phyloP scores from a whole-genome alignment of 2,113 vertebrate genomes.

The Nestor notabilis region DNA sequence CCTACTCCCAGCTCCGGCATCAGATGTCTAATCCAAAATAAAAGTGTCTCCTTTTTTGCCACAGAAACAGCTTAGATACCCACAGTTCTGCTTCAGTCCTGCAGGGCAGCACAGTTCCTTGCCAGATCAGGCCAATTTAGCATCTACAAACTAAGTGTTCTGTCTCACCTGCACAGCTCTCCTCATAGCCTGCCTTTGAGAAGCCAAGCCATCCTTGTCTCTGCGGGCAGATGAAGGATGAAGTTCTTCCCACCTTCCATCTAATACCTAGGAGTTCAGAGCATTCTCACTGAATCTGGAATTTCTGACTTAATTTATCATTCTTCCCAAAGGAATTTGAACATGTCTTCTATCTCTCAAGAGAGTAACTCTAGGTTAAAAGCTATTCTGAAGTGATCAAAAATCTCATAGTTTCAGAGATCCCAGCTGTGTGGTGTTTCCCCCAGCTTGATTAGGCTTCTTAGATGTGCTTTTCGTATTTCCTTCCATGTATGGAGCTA shows the following conservation, averaged over 20 bases:
- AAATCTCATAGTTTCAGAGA: neutral
- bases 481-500: neutral
- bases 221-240: neutral
- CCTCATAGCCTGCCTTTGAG: neutral
- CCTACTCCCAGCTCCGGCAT: neutral
- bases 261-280: neutral
- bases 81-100: neutral
- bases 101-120: neutral
- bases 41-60: neutral
- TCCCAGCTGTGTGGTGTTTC: neutral
- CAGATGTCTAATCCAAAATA: neutral
- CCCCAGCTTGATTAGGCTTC: neutral
- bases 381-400: neutral
- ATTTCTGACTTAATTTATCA: neutral
- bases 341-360: neutral
- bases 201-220: neutral
- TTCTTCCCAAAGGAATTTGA: neutral
- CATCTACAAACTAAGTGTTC: neutral
- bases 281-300: neutral
- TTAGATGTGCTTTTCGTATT: neutral
- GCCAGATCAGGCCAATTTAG: neutral
- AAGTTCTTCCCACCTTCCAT: neutral
- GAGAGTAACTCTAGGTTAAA: neutral
- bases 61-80: neutral
- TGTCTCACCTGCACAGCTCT: neutral